phyloP scores from a whole-genome alignment of 2,797 vertebrate genomes.

The Lutjanus campechanus region DNA sequence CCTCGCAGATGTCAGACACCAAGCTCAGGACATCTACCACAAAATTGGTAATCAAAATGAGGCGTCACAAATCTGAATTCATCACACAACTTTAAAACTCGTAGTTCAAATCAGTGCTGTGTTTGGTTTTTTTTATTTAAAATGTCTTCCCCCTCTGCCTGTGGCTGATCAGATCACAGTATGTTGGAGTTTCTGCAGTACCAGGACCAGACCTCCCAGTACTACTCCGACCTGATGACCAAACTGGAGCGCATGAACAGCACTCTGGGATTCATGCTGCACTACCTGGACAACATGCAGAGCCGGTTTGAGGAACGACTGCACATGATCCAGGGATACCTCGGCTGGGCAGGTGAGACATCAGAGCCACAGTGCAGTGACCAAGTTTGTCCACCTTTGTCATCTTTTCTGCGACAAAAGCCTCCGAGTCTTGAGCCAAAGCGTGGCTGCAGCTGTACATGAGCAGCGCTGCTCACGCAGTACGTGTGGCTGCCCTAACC shows the following conservation, averaged over 20 bases:
- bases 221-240: slow-evolving; percentile 84
- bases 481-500: too few relatives aligned
- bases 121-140: background rate
- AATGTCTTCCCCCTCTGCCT: background rate
- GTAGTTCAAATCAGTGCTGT: background rate
- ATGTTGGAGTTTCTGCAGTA: slow-evolving; percentile 86
- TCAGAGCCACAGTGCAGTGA: too few relatives aligned
- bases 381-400: background rate
- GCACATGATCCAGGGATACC: slow-evolving; percentile 82
- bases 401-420: background rate
- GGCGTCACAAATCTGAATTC: background rate
- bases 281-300: slow-evolving; percentile 82
- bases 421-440: too few relatives aligned
- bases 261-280: slow-evolving; percentile 85
- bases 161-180: slow-evolving; percentile 78
- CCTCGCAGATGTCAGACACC: slow-evolving; percentile 78
- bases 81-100: fast-evolving
- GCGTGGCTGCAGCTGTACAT: too few relatives aligned
- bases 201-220: slow-evolving; percentile 82
- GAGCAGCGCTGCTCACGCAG: too few relatives aligned
- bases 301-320: slow-evolving; percentile 82
- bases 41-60: slow-evolving; percentile 83
- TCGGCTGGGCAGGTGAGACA: slow-evolving; percentile 84
- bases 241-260: slow-evolving; percentile 88
- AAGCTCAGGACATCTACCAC: slow-evolving; percentile 87